Base-by-base conservation (phyloP, 2,888 invertebrate genomes). In the Monoplex corrugatus region DNA sequence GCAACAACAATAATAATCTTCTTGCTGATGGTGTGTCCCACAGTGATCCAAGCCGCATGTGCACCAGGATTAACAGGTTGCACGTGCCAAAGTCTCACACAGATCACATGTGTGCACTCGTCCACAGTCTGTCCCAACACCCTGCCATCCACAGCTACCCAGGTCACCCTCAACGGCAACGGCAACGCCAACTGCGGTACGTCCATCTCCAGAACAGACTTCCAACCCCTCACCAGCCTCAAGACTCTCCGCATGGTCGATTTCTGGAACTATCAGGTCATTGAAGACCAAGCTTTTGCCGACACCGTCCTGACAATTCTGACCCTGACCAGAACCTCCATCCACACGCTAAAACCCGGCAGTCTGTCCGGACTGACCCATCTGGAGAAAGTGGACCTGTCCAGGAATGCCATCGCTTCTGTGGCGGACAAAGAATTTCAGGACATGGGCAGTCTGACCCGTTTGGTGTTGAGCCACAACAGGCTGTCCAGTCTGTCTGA, bases 361-460 rank as follows among this genome's bases (percentile, higher is more conserved):
- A 90, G 89, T 80, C 92, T 94, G 80, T 40, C 89, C 10, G 93
- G 93, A 19, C 92, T 93, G 8, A 32, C 45, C 43, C 90, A 90
- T n/a, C 78, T 94, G 23, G 72, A 83, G 23, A 89, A 88, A 23
- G 85, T 94, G 28, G 91, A 91, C 44, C 88, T 94, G 23, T 91
- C 91, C 86, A 83, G 89, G 43, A 93, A 93, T 87, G 68, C 85
- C 0, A 90, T 93, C 13, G 38, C 44, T n/a, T 32, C 80, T 32
- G 28, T 93, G 28, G 45, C 45, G 50, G 89, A 91, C 57, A 90
- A 90, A 78, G 83, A 89, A 2, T 93, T 93, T 78, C 68, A 57
- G 28, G 44, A 91, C 23, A 86, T 92, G 35, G 45, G 87, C 0
- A 23, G 72, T 0, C 87, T 93, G 10, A 89, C 88, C 43, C 89